Percentiles rank a stretch among this genome's conserved stretches.
Conservation (phyloP, 2,888 invertebrate genomes). For the Spatulosminthurus flaviceps region DNA sequence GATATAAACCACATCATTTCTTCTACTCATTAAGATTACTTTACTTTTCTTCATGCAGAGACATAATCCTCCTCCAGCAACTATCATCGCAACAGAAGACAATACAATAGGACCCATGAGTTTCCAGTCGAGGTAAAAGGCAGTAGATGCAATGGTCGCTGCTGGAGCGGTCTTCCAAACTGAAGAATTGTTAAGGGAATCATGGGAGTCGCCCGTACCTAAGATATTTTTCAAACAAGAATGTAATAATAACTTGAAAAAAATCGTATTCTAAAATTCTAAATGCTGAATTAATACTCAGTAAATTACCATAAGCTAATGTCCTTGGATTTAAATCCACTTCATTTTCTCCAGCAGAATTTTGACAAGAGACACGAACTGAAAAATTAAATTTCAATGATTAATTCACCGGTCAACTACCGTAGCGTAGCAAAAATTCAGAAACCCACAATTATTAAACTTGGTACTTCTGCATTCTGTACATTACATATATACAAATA, state of each 20-base stretch:
- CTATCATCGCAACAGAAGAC: conserved; percentile 69
- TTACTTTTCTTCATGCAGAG: conserved; percentile 71
- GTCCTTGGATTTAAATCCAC: conserved; percentile 72
- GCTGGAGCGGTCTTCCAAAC: conserved; percentile 42
- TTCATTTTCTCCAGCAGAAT: conserved; percentile 73
- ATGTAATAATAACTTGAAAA: too few relatives aligned
- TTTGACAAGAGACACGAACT: conserved; percentile 72
- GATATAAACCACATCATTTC: too few relatives aligned
- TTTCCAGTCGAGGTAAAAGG: conserved; percentile 68
- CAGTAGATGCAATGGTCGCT: conserved; percentile 59
- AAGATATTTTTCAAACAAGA: too few relatives aligned
- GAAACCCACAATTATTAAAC: too few relatives aligned
- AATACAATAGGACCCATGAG: conserved; percentile 70
- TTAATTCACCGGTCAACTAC: too few relatives aligned
- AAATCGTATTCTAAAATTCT: too few relatives aligned
- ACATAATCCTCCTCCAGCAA: conserved; percentile 70
- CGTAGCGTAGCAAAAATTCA: too few relatives aligned
- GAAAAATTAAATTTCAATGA: not conserved
- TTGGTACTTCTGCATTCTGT: too few relatives aligned
- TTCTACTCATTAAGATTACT: conserved; percentile 57
- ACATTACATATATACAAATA: too few relatives aligned
- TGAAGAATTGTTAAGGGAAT: conserved; percentile 34
- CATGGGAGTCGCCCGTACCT: conserved; percentile 46
- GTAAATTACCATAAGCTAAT: conserved; percentile 62
- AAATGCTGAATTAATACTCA: too few relatives aligned